Evolutionary conservation across 2,888 invertebrate species (phyloP).

Genomic region (Muscina levida): DNA sequence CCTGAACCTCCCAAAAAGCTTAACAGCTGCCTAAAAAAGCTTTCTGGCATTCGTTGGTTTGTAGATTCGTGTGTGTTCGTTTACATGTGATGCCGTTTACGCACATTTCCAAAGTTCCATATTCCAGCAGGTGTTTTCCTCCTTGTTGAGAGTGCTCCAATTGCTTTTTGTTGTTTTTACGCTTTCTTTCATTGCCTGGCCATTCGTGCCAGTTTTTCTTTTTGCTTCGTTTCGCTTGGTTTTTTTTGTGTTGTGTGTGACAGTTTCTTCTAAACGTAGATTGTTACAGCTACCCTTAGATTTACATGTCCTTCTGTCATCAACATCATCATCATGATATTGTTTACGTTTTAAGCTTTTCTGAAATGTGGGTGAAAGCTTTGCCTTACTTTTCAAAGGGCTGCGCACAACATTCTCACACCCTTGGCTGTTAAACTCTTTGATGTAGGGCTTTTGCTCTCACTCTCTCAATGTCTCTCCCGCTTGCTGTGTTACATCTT

Average conservation of each 20-base stretch:
- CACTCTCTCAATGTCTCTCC: not conserved
- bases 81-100: constrained; percentile 60
- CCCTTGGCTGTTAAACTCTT: constrained; percentile 41
- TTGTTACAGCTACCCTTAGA: not conserved
- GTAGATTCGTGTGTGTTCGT: not conserved
- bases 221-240: not conserved
- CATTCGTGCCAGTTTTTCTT: not conserved
- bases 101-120: constrained; percentile 69
- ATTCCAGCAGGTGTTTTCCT: constrained; percentile 68
- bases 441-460: constrained; percentile 43
- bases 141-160: constrained; percentile 4
- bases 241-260: not conserved
- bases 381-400: constrained; percentile 31
- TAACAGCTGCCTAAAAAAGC: constrained; percentile 60
- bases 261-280: not conserved
- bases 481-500: too few relatives aligned
- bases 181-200: not conserved
- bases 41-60: constrained; percentile 23
- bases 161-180: not conserved
- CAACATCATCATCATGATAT: not conserved
- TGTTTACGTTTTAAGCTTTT: constrained; percentile 48
- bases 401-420: not conserved
- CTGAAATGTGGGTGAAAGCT: constrained; percentile 68
- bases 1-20: constrained; percentile 52
- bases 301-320: not conserved